phyloP scores from a whole-genome alignment of 2,797 vertebrate genomes.

The Acanthornis magna region DNA sequence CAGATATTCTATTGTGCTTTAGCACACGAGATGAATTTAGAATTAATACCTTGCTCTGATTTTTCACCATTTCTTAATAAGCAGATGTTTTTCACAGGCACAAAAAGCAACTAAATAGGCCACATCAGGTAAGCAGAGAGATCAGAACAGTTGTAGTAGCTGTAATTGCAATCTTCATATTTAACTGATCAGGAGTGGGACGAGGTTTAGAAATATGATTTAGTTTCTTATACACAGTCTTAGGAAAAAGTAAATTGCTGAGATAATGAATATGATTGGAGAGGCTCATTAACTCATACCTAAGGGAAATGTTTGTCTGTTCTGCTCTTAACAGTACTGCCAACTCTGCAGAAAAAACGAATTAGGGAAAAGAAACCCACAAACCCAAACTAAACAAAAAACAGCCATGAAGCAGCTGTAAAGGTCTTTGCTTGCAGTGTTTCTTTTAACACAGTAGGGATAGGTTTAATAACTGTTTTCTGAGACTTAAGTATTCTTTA shows the following conservation, averaged over 20 bases:
- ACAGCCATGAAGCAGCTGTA: slow-evolving; percentile 66
- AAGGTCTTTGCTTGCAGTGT: slow-evolving; percentile 64
- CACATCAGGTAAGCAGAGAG: not conserved
- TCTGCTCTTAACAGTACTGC: slow-evolving; percentile 70
- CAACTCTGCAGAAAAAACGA: slow-evolving; percentile 72
- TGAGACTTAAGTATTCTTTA: not conserved
- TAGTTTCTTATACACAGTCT: slow-evolving; percentile 3
- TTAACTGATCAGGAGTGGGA: not conserved
- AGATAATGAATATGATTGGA: slow-evolving; percentile 82
- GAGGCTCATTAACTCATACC: slow-evolving; percentile 80
- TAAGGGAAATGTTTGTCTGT: slow-evolving; percentile 81
- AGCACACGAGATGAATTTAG: not conserved
- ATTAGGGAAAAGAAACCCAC: not conserved
- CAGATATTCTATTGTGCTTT: not conserved
- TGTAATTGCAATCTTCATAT: not conserved
- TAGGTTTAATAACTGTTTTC: slow-evolving; percentile 60
- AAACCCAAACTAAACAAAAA: not conserved
- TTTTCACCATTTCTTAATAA: not conserved
- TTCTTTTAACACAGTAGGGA: slow-evolving; percentile 65
- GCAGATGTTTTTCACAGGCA: not conserved
- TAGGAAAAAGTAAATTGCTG: slow-evolving; percentile 70
- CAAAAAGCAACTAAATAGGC: not conserved
- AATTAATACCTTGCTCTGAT: not conserved
- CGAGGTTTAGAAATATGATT: not conserved
- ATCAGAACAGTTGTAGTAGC: not conserved